These are phyloP conservation scores for Microctonus brassicae DNA, from an alignment of 2,888 invertebrate genomes.

Conservation along the genomic window DNA sequence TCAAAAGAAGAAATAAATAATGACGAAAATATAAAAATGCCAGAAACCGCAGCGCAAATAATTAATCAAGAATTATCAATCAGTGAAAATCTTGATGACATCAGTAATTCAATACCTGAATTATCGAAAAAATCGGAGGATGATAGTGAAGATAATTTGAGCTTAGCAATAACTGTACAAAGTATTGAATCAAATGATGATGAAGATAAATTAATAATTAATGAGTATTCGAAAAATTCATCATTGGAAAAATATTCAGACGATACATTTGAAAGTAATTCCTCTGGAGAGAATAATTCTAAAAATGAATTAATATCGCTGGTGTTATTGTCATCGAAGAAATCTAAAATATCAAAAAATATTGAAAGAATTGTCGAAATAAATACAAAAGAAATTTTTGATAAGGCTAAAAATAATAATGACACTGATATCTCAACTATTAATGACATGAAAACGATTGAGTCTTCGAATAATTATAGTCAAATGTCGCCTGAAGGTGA, in stretches of 20 bases:
- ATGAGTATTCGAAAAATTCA: background rate
- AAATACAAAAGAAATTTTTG: background rate
- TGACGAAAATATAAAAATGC: constrained; percentile 1
- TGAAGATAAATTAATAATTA: background rate
- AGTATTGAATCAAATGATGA: constrained; percentile 8
- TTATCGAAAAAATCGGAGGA: background rate
- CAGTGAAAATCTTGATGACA: constrained; percentile 29
- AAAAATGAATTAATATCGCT: background rate
- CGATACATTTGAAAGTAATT: constrained; percentile 41
- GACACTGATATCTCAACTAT: background rate
- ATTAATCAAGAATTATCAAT: constrained; percentile 23
- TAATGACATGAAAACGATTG: background rate
- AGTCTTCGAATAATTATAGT: background rate
- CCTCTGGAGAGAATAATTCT: background rate
- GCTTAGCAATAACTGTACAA: background rate
- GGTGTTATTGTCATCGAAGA: background rate
- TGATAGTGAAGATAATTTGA: background rate
- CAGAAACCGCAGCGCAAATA: background rate
- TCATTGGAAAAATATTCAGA: constrained; percentile 32
- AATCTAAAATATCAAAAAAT: constrained; percentile 8
- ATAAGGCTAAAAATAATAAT: constrained; percentile 5
- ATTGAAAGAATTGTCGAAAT: background rate
- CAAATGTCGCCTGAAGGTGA: background rate
- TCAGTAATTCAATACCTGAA: background rate
- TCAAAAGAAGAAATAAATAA: constrained; percentile 14